phyloP scores from a whole-genome alignment of 2,888 invertebrate species.

The Trichogramma evanescens region DNA sequence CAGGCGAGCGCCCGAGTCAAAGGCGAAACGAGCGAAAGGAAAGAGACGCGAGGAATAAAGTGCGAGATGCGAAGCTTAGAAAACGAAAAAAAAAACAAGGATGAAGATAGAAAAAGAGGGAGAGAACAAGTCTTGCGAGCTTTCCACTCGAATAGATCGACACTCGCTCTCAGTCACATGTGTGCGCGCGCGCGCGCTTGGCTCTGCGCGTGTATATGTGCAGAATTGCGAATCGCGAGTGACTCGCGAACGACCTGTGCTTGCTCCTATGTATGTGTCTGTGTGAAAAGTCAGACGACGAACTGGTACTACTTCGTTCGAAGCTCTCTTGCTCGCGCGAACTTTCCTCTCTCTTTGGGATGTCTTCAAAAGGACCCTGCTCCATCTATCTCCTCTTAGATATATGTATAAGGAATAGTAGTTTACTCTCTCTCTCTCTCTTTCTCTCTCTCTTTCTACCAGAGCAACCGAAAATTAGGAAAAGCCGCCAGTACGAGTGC shows the following conservation, averaged over 20 bases:
- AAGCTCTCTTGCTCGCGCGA: not conserved
- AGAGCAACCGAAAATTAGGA: no score
- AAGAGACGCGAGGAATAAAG: not conserved
- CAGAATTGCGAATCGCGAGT: not conserved
- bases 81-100: not conserved
- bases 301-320: not conserved
- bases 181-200: not conserved
- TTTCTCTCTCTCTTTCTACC: no score
- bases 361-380: not conserved
- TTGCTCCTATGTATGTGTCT: not conserved
- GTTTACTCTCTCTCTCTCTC: no score
- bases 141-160: conserved; percentile 8
- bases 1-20: not conserved
- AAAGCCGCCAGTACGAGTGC: no score
- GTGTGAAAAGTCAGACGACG: not conserved
- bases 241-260: not conserved
- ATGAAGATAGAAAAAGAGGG: conserved; percentile 4
- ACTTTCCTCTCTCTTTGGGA: not conserved
- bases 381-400: no score
- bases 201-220: not conserved
- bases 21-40: not conserved
- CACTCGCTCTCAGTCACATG: not conserved
- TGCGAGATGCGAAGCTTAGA: not conserved
- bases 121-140: not conserved
- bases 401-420: not conserved